These are phyloP conservation scores for Leptinotarsa peninsularis DNA, from an alignment of 2,888 invertebrate genomes.

Conservation along the genomic window DNA sequence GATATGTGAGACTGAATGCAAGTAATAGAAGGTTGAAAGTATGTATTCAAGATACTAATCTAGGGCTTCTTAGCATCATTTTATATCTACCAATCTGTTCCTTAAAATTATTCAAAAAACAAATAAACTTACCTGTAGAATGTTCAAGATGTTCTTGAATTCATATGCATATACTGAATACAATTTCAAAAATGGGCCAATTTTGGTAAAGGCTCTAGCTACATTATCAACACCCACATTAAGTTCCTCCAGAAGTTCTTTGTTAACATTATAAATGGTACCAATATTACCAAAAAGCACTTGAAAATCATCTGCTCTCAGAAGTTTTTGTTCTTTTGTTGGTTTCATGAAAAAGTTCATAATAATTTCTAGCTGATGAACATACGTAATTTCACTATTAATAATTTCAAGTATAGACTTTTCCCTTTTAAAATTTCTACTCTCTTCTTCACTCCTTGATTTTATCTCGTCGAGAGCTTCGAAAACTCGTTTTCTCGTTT, in stretches of 20 bases:
- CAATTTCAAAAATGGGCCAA: slow-evolving; percentile 82
- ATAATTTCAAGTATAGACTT: slow-evolving; percentile 78
- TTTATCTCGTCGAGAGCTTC: slow-evolving; percentile 69
- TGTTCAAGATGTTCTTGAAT: slow-evolving; percentile 73
- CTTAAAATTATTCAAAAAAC: too few species aligned
- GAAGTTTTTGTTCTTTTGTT: slow-evolving; percentile 68
- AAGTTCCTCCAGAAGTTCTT: slow-evolving; percentile 72
- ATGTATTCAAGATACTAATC: background rate
- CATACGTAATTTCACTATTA: slow-evolving; percentile 77
- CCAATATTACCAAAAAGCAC: slow-evolving; percentile 75
- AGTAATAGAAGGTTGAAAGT: too few species aligned
- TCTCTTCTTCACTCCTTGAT: slow-evolving; percentile 60
- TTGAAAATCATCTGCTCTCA: slow-evolving; percentile 68
- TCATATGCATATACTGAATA: slow-evolving; percentile 84
- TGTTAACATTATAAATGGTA: slow-evolving; percentile 74
- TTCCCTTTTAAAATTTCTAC: slow-evolving; percentile 59
- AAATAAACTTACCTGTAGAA: slow-evolving; percentile 70
- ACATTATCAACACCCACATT: slow-evolving; percentile 71
- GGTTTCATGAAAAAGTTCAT: slow-evolving; percentile 75
- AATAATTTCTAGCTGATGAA: slow-evolving; percentile 75
- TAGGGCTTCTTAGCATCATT: background rate
- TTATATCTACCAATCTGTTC: too few species aligned
- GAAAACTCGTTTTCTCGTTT: slow-evolving; percentile 73
- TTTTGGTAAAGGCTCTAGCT: slow-evolving; percentile 75
- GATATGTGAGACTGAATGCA: too few species aligned